Evolutionary conservation across 2,888 invertebrate genomes (phyloP).

Genomic region (Pherbina coryleti): DNA sequence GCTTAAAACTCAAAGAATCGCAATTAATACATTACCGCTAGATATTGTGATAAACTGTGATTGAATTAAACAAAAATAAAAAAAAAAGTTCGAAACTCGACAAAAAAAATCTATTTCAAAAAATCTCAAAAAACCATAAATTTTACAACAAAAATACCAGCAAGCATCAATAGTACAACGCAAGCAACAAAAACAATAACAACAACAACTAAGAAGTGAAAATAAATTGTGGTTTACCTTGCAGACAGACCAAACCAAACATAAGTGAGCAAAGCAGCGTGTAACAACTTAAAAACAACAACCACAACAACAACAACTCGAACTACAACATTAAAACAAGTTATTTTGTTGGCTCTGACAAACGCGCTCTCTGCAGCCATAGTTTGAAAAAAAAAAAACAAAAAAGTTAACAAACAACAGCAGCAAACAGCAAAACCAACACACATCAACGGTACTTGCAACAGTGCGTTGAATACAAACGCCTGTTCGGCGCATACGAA

Average conservation of each 20-base stretch:
- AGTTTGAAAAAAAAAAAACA: not conserved
- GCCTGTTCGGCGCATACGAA: not conserved
- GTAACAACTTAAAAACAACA: slow-evolving; percentile 18
- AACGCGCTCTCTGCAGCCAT: not conserved
- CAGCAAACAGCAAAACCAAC: slow-evolving; percentile 38
- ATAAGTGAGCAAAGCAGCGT: slow-evolving; percentile 25
- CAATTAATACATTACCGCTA: not conserved
- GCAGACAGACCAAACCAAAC: slow-evolving; percentile 31
- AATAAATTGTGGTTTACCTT: slow-evolving; percentile 54
- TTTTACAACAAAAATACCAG: slow-evolving; percentile 18
- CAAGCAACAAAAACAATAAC: slow-evolving; percentile 45
- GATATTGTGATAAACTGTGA: not conserved
- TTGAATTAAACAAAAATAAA: not conserved
- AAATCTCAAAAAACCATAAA: not conserved
- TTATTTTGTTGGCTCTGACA: slow-evolving; percentile 6
- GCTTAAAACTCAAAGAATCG: slow-evolving; percentile 5
- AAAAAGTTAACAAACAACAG: slow-evolving; percentile 17
- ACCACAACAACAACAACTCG: slow-evolving; percentile 11
- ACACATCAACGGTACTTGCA: slow-evolving; percentile 39
- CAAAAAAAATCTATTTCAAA: slow-evolving; percentile 10
- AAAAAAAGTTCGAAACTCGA: not conserved
- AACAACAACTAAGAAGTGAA: slow-evolving; percentile 40
- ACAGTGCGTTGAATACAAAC: not conserved
- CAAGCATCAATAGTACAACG: slow-evolving; percentile 47
- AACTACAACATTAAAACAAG: slow-evolving; percentile 27